Percentiles rank a stretch among this genome's conserved stretches.
Conservation (phyloP, 2,113 vertebrate species). For the Steatornis caripensis region DNA sequence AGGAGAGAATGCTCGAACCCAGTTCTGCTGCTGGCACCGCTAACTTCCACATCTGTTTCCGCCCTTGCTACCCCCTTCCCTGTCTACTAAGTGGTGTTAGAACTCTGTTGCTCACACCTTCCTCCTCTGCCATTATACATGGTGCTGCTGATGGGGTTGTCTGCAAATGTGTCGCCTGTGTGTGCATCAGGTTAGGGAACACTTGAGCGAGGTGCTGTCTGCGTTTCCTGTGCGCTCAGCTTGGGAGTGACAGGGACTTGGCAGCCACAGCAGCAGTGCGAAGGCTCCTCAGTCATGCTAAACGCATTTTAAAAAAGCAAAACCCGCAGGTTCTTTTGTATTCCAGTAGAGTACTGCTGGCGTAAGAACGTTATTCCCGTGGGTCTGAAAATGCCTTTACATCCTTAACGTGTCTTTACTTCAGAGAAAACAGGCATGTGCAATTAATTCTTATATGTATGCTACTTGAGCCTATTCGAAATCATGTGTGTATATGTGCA, state of each 20-base stretch:
- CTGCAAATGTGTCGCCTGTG: neutral
- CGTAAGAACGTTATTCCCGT: neutral
- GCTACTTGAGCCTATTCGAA: neutral
- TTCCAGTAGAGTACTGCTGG: neutral
- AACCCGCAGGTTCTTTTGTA: neutral
- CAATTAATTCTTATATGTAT: neutral
- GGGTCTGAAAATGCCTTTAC: conserved; percentile 7
- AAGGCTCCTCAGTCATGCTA: neutral
- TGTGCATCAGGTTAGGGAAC: neutral
- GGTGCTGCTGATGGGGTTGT: neutral
- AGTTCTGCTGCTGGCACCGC: neutral
- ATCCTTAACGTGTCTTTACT: conserved; percentile 22
- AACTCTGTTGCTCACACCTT: neutral
- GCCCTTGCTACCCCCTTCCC: neutral
- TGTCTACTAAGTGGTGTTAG: neutral
- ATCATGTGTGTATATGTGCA: neutral
- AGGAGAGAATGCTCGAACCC: neutral
- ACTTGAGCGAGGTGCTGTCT: neutral
- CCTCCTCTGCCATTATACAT: neutral
- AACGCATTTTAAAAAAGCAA: neutral
- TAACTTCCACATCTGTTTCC: neutral
- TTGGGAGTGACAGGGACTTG: neutral
- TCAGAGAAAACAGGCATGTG: neutral
- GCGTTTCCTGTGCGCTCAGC: fast-evolving
- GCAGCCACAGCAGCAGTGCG: neutral